These are phyloP conservation scores for Philopedon plagiatum DNA, from an alignment of 2,888 invertebrate species.

Conservation along the genomic window DNA sequence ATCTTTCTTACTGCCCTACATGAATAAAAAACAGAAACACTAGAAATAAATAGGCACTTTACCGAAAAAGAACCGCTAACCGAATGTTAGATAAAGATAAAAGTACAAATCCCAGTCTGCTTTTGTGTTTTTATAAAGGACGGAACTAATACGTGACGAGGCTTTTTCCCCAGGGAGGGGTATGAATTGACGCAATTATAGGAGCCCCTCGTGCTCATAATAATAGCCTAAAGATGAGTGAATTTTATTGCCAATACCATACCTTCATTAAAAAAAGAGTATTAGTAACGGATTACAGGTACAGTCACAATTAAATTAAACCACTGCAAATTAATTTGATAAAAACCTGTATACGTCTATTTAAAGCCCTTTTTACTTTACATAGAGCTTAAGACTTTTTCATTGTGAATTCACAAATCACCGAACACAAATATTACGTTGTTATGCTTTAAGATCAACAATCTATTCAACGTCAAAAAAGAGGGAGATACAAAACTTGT, in stretches of 20 bases:
- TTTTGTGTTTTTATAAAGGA: slow-evolving; percentile 55
- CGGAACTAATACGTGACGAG: slow-evolving; percentile 57
- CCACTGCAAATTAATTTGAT: slow-evolving; percentile 2
- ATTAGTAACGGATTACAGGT: slow-evolving; percentile 46
- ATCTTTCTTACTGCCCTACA: background rate
- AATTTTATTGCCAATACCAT: slow-evolving; percentile 54
- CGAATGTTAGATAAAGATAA: slow-evolving; percentile 34
- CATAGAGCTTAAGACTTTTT: background rate
- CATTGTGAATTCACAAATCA: background rate
- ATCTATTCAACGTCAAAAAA: too few relatives aligned
- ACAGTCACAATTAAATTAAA: slow-evolving; percentile 9
- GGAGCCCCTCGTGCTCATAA: slow-evolving; percentile 54
- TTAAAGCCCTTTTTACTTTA: background rate
- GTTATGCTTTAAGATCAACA: background rate
- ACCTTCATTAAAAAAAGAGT: slow-evolving; percentile 51
- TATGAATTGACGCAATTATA: slow-evolving; percentile 58
- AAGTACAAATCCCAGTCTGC: slow-evolving; percentile 48
- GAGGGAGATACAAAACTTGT: too few relatives aligned
- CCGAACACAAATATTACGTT: background rate
- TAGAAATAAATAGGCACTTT: slow-evolving; percentile 28
- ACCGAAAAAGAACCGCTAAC: slow-evolving; percentile 19
- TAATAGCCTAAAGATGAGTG: slow-evolving; percentile 55
- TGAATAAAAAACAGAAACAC: slow-evolving; percentile 17
- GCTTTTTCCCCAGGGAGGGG: slow-evolving; percentile 55
- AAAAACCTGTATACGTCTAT: background rate